These are phyloP conservation scores for Drosophila kuntzei DNA, from an alignment of 2,888 invertebrate genomes.

Conservation along the genomic window DNA sequence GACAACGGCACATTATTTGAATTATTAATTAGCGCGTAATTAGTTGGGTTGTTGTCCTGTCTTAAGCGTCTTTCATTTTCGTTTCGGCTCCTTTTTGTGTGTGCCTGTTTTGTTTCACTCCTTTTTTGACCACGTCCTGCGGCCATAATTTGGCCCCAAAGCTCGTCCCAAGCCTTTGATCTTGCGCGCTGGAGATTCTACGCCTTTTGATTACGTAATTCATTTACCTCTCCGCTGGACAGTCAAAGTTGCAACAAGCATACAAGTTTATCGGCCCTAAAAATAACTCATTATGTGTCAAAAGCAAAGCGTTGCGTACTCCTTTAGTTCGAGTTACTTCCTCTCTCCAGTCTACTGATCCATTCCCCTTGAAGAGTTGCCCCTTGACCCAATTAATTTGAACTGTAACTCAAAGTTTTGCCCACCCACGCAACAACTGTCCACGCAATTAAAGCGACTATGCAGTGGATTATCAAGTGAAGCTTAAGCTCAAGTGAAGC, in stretches of 20 bases:
- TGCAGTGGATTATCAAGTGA: constrained; percentile 73
- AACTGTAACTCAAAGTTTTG: constrained; percentile 63
- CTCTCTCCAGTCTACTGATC: background rate
- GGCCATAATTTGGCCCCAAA: constrained; percentile 68
- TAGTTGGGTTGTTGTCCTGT: constrained; percentile 70
- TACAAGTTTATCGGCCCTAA: constrained; percentile 62
- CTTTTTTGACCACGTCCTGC: constrained; percentile 66
- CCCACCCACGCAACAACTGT: constrained; percentile 54
- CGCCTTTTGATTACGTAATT: constrained; percentile 77
- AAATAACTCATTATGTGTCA: constrained; percentile 76
- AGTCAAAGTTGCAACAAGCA: constrained; percentile 45
- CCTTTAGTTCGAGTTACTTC: background rate
- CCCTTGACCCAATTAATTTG: constrained; percentile 71
- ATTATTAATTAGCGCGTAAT: constrained; percentile 81
- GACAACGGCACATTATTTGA: constrained; percentile 74
- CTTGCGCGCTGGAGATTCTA: constrained; percentile 47
- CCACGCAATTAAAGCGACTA: constrained; percentile 67
- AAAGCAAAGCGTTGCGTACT: constrained; percentile 40
- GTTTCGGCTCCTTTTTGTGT: constrained; percentile 4
- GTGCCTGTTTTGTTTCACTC: constrained; percentile 3
- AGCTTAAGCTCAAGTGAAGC: constrained; percentile 55
- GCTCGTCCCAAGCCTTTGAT: constrained; percentile 65
- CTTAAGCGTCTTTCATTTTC: constrained; percentile 49
- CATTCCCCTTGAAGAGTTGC: background rate
- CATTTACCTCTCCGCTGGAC: constrained; percentile 60